Base-by-base conservation (phyloP, 2,113 vertebrate genomes). In the Brachyistius frenatus region DNA sequence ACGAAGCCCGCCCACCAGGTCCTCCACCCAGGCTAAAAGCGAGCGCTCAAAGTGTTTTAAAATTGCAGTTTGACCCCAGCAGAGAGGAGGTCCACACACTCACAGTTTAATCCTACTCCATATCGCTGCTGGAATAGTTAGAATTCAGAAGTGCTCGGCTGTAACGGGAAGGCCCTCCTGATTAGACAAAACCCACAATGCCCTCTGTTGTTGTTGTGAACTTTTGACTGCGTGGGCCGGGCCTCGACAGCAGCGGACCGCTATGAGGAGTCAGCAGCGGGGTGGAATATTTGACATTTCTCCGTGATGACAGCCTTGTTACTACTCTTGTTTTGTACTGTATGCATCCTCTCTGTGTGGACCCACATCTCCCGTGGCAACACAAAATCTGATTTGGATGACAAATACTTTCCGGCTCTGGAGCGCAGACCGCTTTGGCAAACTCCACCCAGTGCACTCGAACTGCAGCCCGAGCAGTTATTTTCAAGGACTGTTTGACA, bases 261-360 rank as follows among this genome's bases (percentile, higher is more conserved):
- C 75, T n/a, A 66, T 66, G 78, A 84, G 86, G 82, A 91, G 86
- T 84, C 88, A 80, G 90, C 87, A 87, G 89, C 78, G 83, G 86
- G 89, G 86, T 65, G 88, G 91, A 93, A 94, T 95, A 90, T 77
- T 88, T 94, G 63, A 84, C 91, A 94, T 95, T 91, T 92, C 93
- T 93, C 77, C 67, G 78, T 90, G 89, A 89, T 91, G 89, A 90
- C 89, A 79, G 65, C 76, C 85, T 85, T 15, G 78, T 88, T 91
- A 84, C 90, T 88, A 93, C 86, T 91, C 82, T 75, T 14, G 46
- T 81, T 87, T 77, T 57, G 57, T 79, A 71, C 81, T 86, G 78
- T 83, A 57, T 58, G 66, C 49, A 81, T 91, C 87, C 73, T 89
- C 73, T 84, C 76, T 70, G 62, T 76, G 68, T 41, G 61, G 41